These are phyloP conservation scores for Bombus confusus DNA, from an alignment of 1,140 invertebrate genomes.

Conservation along the genomic window DNA sequence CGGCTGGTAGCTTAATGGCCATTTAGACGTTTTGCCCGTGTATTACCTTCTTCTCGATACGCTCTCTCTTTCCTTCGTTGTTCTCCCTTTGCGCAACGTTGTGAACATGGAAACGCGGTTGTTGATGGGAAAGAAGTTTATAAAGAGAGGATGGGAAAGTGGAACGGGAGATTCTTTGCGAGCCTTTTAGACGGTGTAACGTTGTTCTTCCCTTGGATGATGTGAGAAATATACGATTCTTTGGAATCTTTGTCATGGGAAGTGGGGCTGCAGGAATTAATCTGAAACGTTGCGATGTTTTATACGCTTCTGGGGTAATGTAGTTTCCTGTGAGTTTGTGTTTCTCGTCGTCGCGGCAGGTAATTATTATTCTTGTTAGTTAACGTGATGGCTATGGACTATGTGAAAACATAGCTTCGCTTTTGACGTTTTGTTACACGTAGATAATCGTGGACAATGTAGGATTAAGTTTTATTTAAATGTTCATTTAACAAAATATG, in stretches of 20 bases:
- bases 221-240: background rate
- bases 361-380: background rate
- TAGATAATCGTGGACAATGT: no score
- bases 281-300: background rate
- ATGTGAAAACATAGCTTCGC: no score
- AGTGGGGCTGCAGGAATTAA: background rate
- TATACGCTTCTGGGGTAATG: background rate
- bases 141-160: background rate
- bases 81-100: no score
- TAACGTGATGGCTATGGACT: no score
- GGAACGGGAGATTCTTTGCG: background rate
- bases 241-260: background rate
- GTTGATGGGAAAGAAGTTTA: background rate
- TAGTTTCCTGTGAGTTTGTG: background rate
- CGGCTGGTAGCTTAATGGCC: conserved; percentile 4
- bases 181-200: background rate
- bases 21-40: conserved; percentile 1
- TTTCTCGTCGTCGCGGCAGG: background rate
- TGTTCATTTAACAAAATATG: no score
- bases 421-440: no score
- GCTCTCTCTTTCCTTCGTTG: no score
- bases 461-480: no score
- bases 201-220: background rate
- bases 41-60: background rate
- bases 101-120: background rate